Percentiles rank a stretch among this genome's conserved stretches.
Evolutionary conservation across 1,140 invertebrate genomes (phyloP).

Genomic region (Centruroides vittatus): DNA sequence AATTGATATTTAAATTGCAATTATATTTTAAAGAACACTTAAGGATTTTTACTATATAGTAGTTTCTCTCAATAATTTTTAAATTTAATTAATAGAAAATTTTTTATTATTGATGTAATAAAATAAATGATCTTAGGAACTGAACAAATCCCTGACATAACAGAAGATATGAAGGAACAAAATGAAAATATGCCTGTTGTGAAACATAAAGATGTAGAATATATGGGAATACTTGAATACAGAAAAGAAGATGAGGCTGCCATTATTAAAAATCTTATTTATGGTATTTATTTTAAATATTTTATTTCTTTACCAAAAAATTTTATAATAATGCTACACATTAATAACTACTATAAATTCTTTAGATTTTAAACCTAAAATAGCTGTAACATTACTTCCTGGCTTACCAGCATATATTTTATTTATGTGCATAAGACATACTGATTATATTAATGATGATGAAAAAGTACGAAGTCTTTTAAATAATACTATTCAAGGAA

Average conservation of each 20-base stretch:
- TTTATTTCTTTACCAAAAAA: too few relatives aligned
- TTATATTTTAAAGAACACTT: too few relatives aligned
- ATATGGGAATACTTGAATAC: conserved; percentile 86
- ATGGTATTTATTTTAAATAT: too few relatives aligned
- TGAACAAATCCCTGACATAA: too few relatives aligned
- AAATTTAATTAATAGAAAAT: too few relatives aligned
- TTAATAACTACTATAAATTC: neutral
- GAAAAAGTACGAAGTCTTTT: conserved; percentile 52
- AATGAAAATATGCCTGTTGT: conserved; percentile 26
- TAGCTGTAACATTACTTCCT: conserved; percentile 65
- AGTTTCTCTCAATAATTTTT: too few relatives aligned
- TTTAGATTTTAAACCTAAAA: conserved; percentile 67
- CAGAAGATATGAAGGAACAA: too few relatives aligned
- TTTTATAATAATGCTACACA: too few relatives aligned
- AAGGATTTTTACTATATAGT: too few relatives aligned
- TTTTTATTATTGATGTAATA: too few relatives aligned
- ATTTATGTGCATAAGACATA: conserved; percentile 93
- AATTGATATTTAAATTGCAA: too few relatives aligned
- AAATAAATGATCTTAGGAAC: too few relatives aligned
- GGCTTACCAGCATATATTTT: conserved; percentile 84
- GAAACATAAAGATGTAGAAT: conserved; percentile 50
- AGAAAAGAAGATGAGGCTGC: conserved; percentile 57
- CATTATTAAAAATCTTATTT: conserved; percentile 64
- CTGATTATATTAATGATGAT: conserved; percentile 86
- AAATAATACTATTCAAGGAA: conserved; percentile 55